Evolutionary conservation across 2,113 vertebrate species (phyloP).

Genomic region (Trichomycterus rosablanca): DNA sequence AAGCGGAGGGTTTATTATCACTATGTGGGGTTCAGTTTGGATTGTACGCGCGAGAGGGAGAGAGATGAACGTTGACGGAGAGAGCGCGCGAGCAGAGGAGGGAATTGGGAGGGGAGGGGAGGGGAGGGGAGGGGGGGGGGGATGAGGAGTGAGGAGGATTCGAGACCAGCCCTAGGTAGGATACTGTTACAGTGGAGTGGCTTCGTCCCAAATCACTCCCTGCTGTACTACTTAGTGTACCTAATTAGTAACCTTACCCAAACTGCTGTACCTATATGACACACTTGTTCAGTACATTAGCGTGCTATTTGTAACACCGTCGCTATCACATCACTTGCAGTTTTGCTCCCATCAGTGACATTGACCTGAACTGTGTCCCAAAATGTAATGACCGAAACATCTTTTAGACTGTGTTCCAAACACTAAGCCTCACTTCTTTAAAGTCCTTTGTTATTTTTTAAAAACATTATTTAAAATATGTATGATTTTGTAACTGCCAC

Average conservation of each 20-base stretch:
- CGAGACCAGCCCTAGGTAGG: neutral
- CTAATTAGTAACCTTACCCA: neutral
- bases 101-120: neutral
- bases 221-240: neutral
- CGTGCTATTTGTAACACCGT: neutral
- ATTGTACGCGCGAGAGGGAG: neutral
- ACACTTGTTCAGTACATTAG: neutral
- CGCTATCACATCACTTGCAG: neutral
- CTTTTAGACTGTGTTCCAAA: too few relatives aligned
- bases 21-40: constrained; percentile 50
- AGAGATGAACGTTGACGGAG: neutral
- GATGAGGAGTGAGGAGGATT: neutral
- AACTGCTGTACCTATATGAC: neutral
- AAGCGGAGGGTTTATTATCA: constrained; percentile 46
- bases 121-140: neutral
- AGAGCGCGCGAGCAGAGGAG: neutral
- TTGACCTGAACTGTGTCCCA: neutral
- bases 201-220: neutral
- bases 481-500: too few relatives aligned
- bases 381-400: neutral
- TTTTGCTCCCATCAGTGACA: neutral
- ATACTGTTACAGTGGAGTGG: neutral
- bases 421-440: too few relatives aligned
- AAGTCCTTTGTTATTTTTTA: too few relatives aligned
- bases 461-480: too few relatives aligned